Evolutionary conservation across 2,888 invertebrate species (phyloP), one percentile per base, ranked within the genome.

Genomic region (Drosophila yooni): DNA sequence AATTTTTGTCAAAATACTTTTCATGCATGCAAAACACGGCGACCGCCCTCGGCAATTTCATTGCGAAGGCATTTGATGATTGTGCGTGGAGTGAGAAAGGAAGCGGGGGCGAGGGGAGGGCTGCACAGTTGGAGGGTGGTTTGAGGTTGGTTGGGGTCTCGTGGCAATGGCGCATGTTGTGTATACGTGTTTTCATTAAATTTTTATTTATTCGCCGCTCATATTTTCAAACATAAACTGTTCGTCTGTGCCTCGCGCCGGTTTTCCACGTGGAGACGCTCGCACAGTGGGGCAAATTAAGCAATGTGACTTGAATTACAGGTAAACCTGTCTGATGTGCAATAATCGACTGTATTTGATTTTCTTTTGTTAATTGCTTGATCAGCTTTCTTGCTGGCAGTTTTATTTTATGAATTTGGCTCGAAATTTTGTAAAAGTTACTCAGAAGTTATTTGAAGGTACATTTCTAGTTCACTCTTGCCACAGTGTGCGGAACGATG

Each of bases 161-260:
- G 18, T n/a, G 50, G 52, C 52, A 36, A 29, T 29, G 66, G 54
- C 70, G 71, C 80, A 82, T 80, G 76, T 74, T 81, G 82, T 82
- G 83, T 82, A 84, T 84, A 86, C 82, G 86, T 86, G 86, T 82
- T 83, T 84, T 84, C 84, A 84, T 84, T 82, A 84, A 81, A 83
- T 84, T 86, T 84, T 84, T 84, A 78, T 78, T 82, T 76, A 84
- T 84, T 83, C 78, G 78, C 53, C 69, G 60, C 82, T 81, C 83
- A 74, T 81, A 81, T 81, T 81, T 81, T 64, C 64, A 29, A 59
- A 60, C 74, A 70, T 58, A 72, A 59, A 53, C 68, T 54, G 61
- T 65, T 64, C 56, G 67, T 40, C 65, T 31, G 33, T 48, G 40
- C 34, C 40, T 43, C 43, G 29, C 36, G 43, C 50, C 31, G 27